These are phyloP conservation scores for Choristoneura rosaceana DNA, from an alignment of 2,888 invertebrate species.

Conservation along the genomic window DNA sequence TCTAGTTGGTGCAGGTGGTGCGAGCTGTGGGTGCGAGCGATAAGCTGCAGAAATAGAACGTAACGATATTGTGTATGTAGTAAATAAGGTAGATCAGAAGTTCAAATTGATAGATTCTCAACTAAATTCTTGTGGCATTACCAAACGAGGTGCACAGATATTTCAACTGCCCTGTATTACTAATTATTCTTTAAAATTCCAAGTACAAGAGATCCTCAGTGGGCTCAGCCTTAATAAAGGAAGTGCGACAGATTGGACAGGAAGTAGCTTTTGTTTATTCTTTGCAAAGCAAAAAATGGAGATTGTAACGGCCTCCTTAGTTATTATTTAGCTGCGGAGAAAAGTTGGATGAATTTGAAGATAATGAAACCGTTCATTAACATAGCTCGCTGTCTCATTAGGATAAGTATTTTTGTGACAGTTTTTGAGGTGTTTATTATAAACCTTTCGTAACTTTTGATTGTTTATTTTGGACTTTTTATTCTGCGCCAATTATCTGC, in stretches of 20 bases:
- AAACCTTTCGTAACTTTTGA: not conserved
- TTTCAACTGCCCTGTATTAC: too few relatives aligned
- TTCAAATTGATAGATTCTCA: too few relatives aligned
- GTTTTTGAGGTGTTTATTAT: conserved; percentile 9
- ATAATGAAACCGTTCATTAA: conserved; percentile 32
- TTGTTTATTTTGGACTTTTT: not conserved
- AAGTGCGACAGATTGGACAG: conserved; percentile 54
- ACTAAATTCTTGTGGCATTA: too few relatives aligned
- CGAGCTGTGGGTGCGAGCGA: too few relatives aligned
- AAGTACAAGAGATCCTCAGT: conserved; percentile 13
- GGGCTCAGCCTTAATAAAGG: conserved; percentile 53
- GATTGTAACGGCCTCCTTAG: conserved; percentile 49
- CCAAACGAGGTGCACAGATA: too few relatives aligned
- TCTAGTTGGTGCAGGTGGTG: too few relatives aligned
- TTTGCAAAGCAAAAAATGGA: conserved; percentile 56
- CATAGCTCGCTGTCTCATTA: conserved; percentile 17
- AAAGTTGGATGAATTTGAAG: conserved; percentile 21
- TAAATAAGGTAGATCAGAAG: too few relatives aligned
- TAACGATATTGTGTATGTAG: too few relatives aligned
- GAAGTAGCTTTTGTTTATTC: conserved; percentile 60
- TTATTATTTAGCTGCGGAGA: conserved; percentile 46
- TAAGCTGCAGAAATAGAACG: too few relatives aligned
- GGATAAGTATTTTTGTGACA: conserved; percentile 8
- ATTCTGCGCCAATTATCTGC: not conserved
- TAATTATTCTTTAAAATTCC: conserved; percentile 1